phyloP scores from a whole-genome alignment of 2,888 invertebrate genomes.

The Drosophila yooni region DNA sequence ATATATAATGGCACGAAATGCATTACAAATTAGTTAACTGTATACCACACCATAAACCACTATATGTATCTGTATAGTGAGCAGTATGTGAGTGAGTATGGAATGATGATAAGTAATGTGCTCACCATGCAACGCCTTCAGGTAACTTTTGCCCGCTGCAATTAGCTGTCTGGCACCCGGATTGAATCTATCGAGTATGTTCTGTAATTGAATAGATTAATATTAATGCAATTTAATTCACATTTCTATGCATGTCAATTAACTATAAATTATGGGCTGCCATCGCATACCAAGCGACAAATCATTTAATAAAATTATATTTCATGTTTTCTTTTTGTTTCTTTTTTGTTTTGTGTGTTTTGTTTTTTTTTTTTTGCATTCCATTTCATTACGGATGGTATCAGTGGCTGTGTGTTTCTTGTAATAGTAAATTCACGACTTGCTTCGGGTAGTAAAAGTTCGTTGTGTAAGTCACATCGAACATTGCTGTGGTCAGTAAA shows the following conservation, averaged over 20 bases:
- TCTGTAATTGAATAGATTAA: slow-evolving; percentile 89
- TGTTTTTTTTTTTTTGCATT: background rate
- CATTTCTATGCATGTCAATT: slow-evolving; percentile 46
- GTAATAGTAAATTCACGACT: slow-evolving; percentile 56
- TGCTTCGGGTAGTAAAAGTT: slow-evolving; percentile 68
- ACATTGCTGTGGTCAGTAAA: slow-evolving; percentile 57
- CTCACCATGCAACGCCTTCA: slow-evolving; percentile 97
- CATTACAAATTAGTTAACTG: slow-evolving; percentile 68
- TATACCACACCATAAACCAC: slow-evolving; percentile 19
- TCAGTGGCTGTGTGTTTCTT: slow-evolving; percentile 18
- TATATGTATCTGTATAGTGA: slow-evolving; percentile 3
- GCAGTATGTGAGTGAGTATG: slow-evolving; percentile 7
- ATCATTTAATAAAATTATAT: slow-evolving; percentile 28
- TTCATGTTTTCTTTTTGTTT: slow-evolving; percentile 8
- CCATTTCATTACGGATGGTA: slow-evolving; percentile 32
- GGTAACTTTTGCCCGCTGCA: slow-evolving; percentile 96
- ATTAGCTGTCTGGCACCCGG: slow-evolving; percentile 97
- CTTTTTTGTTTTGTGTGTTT: background rate
- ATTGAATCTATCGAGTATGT: slow-evolving; percentile 98
- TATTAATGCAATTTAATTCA: slow-evolving; percentile 25
- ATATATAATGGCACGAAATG: slow-evolving; percentile 55
- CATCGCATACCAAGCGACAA: slow-evolving; percentile 36
- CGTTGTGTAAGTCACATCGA: slow-evolving; percentile 56
- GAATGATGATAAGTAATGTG: slow-evolving; percentile 60
- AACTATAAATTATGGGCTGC: slow-evolving; percentile 55